Conservation (phyloP, 2,113 vertebrate genomes). For the Myotis davidii region DNA sequence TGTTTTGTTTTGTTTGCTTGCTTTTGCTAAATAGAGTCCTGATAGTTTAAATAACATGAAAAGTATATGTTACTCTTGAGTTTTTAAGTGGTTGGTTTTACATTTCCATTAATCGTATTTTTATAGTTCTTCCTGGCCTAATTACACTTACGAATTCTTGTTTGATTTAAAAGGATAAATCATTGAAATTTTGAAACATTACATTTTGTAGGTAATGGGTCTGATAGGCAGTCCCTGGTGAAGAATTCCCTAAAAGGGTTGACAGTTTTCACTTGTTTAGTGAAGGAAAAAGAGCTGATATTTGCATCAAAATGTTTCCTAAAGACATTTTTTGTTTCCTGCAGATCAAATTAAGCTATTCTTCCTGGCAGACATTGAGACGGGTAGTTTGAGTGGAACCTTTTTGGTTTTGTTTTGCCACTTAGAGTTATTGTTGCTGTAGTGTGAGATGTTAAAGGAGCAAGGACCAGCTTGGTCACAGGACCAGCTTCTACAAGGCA, state of each 20-base stretch:
- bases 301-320: not conserved
- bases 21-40: not conserved
- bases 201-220: not conserved
- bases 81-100: constrained; percentile 30
- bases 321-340: not conserved
- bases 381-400: not conserved
- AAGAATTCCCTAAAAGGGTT: not conserved
- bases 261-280: not conserved
- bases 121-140: not conserved
- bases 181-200: not conserved
- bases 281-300: not conserved
- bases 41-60: not conserved
- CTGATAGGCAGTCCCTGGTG: not conserved
- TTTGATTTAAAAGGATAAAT: not conserved
- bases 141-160: not conserved
- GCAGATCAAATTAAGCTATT: not conserved
- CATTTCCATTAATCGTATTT: not conserved
- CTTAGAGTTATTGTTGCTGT: not conserved
- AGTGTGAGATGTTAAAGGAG: not conserved
- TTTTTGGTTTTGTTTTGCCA: not conserved
- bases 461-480: not conserved
- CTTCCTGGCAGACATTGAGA: not conserved
- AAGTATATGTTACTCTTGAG: not conserved
- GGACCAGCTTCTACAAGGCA: not conserved
- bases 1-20: not conserved